Evolutionary conservation across 1,140 invertebrate species (phyloP).

Genomic region (Drosophila paulistorum): DNA sequence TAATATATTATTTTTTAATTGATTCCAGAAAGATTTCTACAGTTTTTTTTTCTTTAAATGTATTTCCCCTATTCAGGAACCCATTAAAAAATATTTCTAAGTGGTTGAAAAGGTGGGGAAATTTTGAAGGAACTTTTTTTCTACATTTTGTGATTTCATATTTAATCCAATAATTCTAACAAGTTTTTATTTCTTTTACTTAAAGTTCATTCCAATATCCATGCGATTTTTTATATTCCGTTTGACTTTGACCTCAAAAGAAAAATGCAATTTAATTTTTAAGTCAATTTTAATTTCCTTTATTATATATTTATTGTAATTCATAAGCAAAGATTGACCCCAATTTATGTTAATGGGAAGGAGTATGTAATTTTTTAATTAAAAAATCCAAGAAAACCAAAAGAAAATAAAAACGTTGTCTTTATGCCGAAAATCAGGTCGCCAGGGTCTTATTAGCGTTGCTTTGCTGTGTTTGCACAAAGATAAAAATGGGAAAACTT

Average conservation of each 20-base stretch:
- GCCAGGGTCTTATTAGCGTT: constrained; percentile 67
- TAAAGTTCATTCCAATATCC: neutral
- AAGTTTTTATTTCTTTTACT: no score
- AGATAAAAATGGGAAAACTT: constrained; percentile 71
- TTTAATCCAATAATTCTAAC: no score
- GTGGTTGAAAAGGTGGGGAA: no score
- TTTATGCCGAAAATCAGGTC: constrained; percentile 64
- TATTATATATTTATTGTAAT: constrained; percentile 8
- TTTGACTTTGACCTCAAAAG: neutral
- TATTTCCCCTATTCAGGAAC: no score
- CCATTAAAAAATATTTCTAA: no score
- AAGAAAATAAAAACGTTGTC: constrained; percentile 38
- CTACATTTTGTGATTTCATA: no score
- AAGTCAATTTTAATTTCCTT: constrained; percentile 6
- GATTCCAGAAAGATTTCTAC: no score
- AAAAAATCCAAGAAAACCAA: constrained; percentile 29
- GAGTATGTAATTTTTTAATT: constrained; percentile 40
- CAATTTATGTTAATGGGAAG: neutral
- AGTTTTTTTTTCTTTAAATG: no score
- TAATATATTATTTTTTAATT: no score
- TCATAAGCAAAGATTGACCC: constrained; percentile 14
- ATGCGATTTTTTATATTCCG: neutral
- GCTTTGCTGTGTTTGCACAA: constrained; percentile 67
- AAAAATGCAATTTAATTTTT: neutral
- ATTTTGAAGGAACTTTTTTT: no score